phyloP scores from a whole-genome alignment of 2,888 invertebrate genomes.

The Pegoplata infirma region DNA sequence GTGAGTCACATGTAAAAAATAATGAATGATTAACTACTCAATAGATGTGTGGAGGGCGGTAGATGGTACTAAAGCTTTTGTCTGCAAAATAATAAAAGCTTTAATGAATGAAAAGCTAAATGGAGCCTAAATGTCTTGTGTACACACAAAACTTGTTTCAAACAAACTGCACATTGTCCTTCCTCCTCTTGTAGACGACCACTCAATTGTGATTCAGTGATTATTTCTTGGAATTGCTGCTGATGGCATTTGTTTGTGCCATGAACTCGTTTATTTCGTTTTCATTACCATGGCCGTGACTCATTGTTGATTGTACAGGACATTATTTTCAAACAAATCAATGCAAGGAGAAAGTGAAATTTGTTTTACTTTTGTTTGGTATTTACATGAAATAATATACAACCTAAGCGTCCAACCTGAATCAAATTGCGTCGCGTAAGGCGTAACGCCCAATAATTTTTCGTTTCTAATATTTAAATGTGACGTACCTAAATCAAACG shows the following conservation, averaged over 20 bases:
- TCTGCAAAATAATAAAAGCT: conserved; percentile 34
- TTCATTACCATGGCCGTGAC: conserved; percentile 45
- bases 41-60: no score
- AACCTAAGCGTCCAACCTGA: no score
- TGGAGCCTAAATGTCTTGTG: conserved; percentile 45
- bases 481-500: no score
- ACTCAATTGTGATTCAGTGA: conserved; percentile 52
- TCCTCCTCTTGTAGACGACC: conserved; percentile 3
- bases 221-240: conserved; percentile 54
- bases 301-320: conserved; percentile 43
- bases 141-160: neutral
- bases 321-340: conserved; percentile 24
- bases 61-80: conserved; percentile 9
- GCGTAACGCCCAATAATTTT: no score
- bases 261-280: conserved; percentile 27
- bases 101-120: conserved; percentile 50
- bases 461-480: no score
- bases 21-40: conserved; percentile 38
- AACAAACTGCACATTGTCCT: conserved; percentile 1
- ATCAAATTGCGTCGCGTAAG: no score
- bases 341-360: neutral
- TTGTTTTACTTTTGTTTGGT: no score
- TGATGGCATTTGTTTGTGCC: conserved; percentile 45
- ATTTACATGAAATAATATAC: neutral
- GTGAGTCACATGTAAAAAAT: conserved; percentile 48